These are phyloP conservation scores for Hexactinellida sp. DNA, from an alignment of 37 sponge, comb jelly and placozoan genomes.

Conservation along the genomic window DNA sequence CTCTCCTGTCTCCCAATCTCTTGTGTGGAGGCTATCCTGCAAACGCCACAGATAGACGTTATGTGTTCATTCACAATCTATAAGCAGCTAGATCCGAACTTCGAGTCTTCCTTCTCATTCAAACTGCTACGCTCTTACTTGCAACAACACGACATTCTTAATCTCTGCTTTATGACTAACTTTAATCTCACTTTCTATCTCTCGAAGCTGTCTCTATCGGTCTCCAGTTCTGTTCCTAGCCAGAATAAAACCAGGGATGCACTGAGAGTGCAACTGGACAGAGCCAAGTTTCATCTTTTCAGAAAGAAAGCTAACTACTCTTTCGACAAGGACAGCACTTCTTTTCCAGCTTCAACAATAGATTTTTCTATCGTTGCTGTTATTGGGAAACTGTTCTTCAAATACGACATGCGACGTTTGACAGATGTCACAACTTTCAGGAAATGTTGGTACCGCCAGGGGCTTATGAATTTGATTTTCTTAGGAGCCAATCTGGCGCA, in stretches of 20 bases:
- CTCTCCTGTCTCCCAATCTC: constrained; percentile 77
- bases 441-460: constrained; percentile 65
- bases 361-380: constrained; percentile 28
- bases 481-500: constrained; percentile 28
- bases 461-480: constrained; percentile 50
- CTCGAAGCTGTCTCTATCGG: neutral
- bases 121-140: neutral
- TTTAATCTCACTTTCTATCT: neutral
- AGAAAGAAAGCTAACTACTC: neutral
- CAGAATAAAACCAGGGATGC: neutral
- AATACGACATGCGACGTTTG: constrained; percentile 62
- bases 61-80: constrained; percentile 60
- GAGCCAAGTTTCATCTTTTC: constrained; percentile 3
- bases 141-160: neutral
- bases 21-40: constrained; percentile 53
- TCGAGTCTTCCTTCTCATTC: neutral
- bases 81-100: constrained; percentile 16
- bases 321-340: neutral
- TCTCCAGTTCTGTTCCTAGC: neutral
- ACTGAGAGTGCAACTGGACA: neutral
- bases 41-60: constrained; percentile 54
- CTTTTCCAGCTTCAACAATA: neutral
- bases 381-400: constrained; percentile 54
- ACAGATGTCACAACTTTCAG: constrained; percentile 69
- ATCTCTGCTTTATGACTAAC: neutral